These are phyloP conservation scores for Chamaedrilus cognettii DNA, from an alignment of 2,888 invertebrate genomes.

Conservation along the genomic window DNA sequence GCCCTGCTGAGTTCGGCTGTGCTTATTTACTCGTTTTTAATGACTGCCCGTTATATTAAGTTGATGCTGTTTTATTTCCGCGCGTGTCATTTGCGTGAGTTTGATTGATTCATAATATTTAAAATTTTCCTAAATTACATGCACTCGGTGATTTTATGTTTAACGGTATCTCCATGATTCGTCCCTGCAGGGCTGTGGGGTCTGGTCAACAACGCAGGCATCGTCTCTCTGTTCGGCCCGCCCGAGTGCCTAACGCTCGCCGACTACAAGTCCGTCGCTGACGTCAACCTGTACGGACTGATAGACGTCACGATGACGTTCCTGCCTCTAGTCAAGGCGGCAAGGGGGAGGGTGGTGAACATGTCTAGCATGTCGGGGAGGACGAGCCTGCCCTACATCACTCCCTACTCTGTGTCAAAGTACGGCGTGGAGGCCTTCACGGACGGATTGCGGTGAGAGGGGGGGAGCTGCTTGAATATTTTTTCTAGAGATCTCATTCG, in stretches of 20 bases:
- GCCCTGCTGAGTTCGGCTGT: too few species aligned
- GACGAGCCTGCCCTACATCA: not conserved
- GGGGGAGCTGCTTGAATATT: too few species aligned
- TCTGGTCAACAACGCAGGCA: slow-evolving; percentile 52
- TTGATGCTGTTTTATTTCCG: too few species aligned
- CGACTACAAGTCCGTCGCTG: slow-evolving; percentile 26
- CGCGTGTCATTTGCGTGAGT: too few species aligned
- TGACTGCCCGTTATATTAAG: too few species aligned
- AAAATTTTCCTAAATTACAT: too few species aligned
- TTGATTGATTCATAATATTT: too few species aligned
- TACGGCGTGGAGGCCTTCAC: slow-evolving; percentile 12
- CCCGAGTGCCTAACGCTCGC: slow-evolving; percentile 22
- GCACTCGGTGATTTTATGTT: too few species aligned
- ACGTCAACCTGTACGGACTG: slow-evolving; percentile 55
- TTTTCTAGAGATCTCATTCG: too few species aligned
- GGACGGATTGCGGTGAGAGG: slow-evolving; percentile 7
- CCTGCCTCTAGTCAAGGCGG: slow-evolving; percentile 43
- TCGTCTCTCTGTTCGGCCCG: slow-evolving; percentile 31
- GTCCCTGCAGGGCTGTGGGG: slow-evolving; percentile 53
- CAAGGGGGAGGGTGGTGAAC: slow-evolving; percentile 12
- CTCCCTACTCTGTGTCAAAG: slow-evolving; percentile 14
- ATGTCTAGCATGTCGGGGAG: slow-evolving; percentile 7
- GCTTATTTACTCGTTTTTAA: too few species aligned
- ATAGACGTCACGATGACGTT: slow-evolving; percentile 45
- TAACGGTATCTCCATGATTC: too few species aligned